These are phyloP conservation scores for Venusia cambrica DNA, from an alignment of 2,888 invertebrate species.

Conservation along the genomic window DNA sequence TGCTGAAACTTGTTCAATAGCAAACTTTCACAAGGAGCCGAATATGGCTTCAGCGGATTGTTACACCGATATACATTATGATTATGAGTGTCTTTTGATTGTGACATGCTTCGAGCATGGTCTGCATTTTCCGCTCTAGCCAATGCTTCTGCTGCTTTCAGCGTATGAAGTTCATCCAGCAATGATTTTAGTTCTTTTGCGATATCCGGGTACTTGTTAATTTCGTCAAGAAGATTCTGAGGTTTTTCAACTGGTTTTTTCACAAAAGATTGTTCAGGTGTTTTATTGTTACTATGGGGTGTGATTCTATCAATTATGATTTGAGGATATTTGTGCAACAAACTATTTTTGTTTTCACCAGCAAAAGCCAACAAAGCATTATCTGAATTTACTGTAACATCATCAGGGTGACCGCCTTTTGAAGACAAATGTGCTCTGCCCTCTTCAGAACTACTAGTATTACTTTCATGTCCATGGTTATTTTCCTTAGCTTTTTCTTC, in stretches of 20 bases:
- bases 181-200: slow-evolving; percentile 16
- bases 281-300: slow-evolving; percentile 10
- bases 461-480: not conserved
- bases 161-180: slow-evolving; percentile 12
- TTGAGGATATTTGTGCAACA: slow-evolving; percentile 20
- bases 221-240: no score
- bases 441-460: not conserved
- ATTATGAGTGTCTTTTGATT: slow-evolving; percentile 1
- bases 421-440: slow-evolving; percentile 2
- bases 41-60: slow-evolving; percentile 12
- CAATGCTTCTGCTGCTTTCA: slow-evolving; percentile 4
- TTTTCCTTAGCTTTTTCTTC: not conserved
- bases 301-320: slow-evolving; percentile 20
- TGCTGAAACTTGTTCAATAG: slow-evolving; percentile 12
- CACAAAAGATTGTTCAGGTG: not conserved
- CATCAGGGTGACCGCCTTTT: not conserved
- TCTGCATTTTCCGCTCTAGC: slow-evolving; percentile 4
- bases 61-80: slow-evolving; percentile 9
- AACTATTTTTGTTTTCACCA: slow-evolving; percentile 7
- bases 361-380: not conserved
- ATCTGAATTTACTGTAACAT: slow-evolving; percentile 4
- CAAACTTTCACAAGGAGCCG: slow-evolving; percentile 4
- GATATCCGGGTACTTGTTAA: not conserved
- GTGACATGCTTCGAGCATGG: slow-evolving; percentile 2
- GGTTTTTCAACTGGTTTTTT: not conserved